Evolutionary conservation across 1,140 invertebrate species (phyloP), one percentile per base, ranked within the genome.

Genomic region (Tetramorium parvispinum): DNA sequence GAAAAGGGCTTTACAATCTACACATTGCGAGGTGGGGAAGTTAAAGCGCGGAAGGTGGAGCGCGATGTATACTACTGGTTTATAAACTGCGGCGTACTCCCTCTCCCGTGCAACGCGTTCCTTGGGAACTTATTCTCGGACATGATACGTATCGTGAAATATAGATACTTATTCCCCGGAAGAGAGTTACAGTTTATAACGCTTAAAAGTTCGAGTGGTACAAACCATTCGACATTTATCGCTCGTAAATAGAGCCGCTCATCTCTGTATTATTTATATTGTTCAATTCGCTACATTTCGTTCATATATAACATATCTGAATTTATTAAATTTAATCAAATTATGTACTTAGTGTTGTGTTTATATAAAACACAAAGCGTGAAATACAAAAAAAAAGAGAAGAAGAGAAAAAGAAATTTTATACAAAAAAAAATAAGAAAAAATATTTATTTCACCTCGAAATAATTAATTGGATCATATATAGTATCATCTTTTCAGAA

Each of bases 21-120:
- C 88, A 57, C 88, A 63, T 71, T 49, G 70, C 77, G 57, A 75
- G 75, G 88, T 71, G 76, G 86, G 86, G 91, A 89, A 79, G 71
- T 49, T 85, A 16, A 75, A 77, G 70, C 66, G 43, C 10, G 57
- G n/a, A 85, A 79, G 71, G 86, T 89, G 88, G 86, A 68, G 89
- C 61, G 57, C 83, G 83, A 83, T 59, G 59, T 83, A 82, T 90
- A 91, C 89, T 86, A 91, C 89, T 88, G 89, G 89, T 90, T 91
- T 88, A 49, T 83, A 59, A 91, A 90, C 66, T 86, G 63, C 88
- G 66, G 11, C 43, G 55, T 61, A 59, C 43, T 46, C 53, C 73
- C 51, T 65, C 63, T 40, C 27, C 46, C 24, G n/a, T 65, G 24
- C 53, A 57, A 85, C 68, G 82, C 79, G 81, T 78, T 86, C 70